Evolutionary conservation across 2,888 invertebrate genomes (phyloP), one percentile per base, ranked within the genome.

Genomic region (Cephalotes varians): DNA sequence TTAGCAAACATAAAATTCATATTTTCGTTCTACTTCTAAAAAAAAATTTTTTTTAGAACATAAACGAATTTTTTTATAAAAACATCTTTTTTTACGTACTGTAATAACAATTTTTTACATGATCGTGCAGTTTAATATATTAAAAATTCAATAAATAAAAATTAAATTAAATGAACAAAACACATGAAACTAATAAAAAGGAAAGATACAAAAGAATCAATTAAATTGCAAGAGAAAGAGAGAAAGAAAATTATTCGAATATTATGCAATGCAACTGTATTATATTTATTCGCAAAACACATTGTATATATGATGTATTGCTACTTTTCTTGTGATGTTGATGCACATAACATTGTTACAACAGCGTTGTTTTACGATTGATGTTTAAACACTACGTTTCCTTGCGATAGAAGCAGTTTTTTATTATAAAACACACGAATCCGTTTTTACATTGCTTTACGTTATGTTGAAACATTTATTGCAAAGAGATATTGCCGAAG

Each of bases 381-480:
- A 82, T 40, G 18, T 82, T 81, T 67, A 72, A 81, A 81, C 18
- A 64, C 40, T 49, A 37, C 4, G 18, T 56, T 82, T 69, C 47
- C 49, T 67, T 67, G 67, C 40, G 58, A 58, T 6, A 21, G 18
- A 44, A 67, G 25, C 49, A 74, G 18, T 51, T 74, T 74, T 62
- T 10, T 18, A 3, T 49, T 60, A 60, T 60, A 74, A 62, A 74
- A 74, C 31, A 44, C 21, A 28, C n/a, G 31, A 58, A 21, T 1
- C 12, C n/a, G 25, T 49, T 74, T 74, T 37, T 40, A 12, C n/a
- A n/a, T n/a, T n/a, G 47, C 51, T 51, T 64, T 31, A n/a, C n/a
- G 25, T 49, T 37, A n/a, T 49, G 18, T 37, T 51, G 64, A 64
- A 74, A 76, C 28, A 34, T 51, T 76, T 47, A 3, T 64, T 51